Percentiles rank a stretch among this genome's conserved stretches.
Evolutionary conservation across 2,888 invertebrate genomes (phyloP).

Genomic region (Mycogona germanica): DNA sequence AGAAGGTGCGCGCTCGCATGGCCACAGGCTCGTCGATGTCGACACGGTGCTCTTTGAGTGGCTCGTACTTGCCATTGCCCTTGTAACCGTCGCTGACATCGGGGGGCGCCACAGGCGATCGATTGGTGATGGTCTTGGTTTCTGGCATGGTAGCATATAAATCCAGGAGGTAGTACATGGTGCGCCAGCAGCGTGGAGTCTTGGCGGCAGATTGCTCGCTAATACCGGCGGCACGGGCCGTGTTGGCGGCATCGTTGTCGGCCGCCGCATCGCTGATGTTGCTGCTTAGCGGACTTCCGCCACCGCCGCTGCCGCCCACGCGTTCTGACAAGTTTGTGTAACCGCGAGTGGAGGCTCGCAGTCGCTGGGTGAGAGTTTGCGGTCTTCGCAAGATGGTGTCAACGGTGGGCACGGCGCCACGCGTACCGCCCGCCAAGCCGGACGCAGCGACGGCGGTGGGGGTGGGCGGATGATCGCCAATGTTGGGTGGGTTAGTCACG

Average conservation of each 20-base stretch:
- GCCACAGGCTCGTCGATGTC: constrained; percentile 20
- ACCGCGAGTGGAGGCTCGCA: constrained; percentile 45
- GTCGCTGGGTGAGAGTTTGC: constrained; percentile 77
- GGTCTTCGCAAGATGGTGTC: constrained; percentile 41
- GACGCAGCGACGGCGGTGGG: too few species aligned
- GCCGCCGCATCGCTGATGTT: constrained; percentile 34
- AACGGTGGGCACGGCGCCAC: not conserved
- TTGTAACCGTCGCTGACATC: constrained; percentile 51
- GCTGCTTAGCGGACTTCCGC: constrained; percentile 25
- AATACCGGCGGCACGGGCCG: constrained; percentile 32
- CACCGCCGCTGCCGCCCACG: too few species aligned
- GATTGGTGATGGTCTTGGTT: constrained; percentile 77
- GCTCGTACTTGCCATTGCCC: constrained; percentile 42
- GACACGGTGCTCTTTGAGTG: constrained; percentile 28
- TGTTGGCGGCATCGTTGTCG: constrained; percentile 31
- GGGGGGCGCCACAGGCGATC: constrained; percentile 43
- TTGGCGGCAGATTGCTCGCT: constrained; percentile 34
- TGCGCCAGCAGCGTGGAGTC: constrained; percentile 84
- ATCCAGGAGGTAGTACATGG: constrained; percentile 80
- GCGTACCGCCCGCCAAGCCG: not conserved
- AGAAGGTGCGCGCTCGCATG: not conserved
- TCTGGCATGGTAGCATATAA: constrained; percentile 91
- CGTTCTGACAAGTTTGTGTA: constrained; percentile 56
- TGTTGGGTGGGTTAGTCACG: too few species aligned
- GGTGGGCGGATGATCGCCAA: constrained; percentile 10